These are phyloP conservation scores for Aphodius sticticus DNA, from an alignment of 2,888 invertebrate species.

Conservation along the genomic window DNA sequence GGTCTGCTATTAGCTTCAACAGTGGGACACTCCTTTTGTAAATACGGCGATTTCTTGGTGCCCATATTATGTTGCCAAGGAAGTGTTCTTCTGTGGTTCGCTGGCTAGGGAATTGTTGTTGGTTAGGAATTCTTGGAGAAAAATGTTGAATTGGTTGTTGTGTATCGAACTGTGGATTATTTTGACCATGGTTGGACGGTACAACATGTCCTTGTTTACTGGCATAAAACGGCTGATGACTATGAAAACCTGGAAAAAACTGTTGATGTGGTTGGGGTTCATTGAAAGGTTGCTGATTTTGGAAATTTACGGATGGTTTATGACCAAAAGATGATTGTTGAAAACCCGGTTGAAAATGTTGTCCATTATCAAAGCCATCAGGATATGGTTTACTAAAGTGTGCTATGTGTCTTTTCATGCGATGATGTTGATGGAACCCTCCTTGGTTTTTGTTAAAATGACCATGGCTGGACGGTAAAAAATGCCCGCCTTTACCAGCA, in stretches of 20 bases:
- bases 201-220: too few species aligned
- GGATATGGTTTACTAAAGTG: not conserved
- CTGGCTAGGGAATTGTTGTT: not conserved
- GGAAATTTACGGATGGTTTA: too few species aligned
- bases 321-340: too few species aligned
- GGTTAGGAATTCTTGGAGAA: not conserved
- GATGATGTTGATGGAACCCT: not conserved
- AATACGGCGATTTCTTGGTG: not conserved
- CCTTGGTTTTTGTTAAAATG: not conserved
- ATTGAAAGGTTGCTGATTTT: too few species aligned
- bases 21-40: conserved; percentile 41
- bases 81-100: not conserved
- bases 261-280: too few species aligned
- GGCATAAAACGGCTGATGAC: too few species aligned
- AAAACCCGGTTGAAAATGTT: not conserved
- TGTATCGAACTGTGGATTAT: too few species aligned
- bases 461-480: not conserved
- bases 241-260: too few species aligned
- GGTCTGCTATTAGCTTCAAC: conserved; percentile 48
- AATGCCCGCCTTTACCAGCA: not conserved
- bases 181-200: too few species aligned
- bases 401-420: not conserved
- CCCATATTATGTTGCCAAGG: conserved; percentile 5
- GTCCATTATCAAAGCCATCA: not conserved
- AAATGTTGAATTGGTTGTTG: too few species aligned